A percentile compares a stretch with the other conserved stretches of the same genome.
These are phyloP conservation scores for Sebastes miniatus DNA, from an alignment of 2,797 vertebrate genomes.

Conservation along the genomic window DNA sequence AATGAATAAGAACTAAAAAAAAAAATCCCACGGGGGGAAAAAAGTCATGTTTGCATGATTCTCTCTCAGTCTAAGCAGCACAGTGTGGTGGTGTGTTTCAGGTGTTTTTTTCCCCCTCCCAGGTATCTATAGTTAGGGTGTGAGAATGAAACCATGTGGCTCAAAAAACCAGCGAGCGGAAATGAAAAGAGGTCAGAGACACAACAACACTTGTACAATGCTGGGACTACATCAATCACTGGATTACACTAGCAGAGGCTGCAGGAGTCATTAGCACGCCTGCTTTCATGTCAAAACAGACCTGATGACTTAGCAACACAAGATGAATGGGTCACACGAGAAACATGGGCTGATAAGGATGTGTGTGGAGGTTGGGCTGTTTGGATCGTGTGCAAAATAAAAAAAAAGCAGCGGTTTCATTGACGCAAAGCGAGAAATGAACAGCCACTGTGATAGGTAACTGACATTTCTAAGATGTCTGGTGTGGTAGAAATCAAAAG, in stretches of 20 bases:
- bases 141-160: constrained; percentile 64
- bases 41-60: constrained; percentile 48
- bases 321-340: constrained; percentile 18
- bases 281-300: background rate
- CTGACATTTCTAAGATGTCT: background rate
- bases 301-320: constrained; percentile 24
- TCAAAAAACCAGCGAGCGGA: constrained; percentile 51
- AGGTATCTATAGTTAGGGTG: constrained; percentile 60
- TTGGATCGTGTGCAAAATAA: constrained; percentile 1
- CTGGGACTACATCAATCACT: constrained; percentile 23
- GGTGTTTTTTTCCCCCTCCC: constrained; percentile 35
- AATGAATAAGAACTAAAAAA: constrained; percentile 57
- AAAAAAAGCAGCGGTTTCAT: constrained; percentile 27
- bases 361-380: constrained; percentile 24
- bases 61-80: constrained; percentile 16
- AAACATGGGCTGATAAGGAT: background rate
- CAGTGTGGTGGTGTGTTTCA: constrained; percentile 33
- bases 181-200: constrained; percentile 70
- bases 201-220: constrained; percentile 29
- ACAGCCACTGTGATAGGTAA: background rate
- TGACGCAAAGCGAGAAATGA: constrained; percentile 42
- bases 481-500: background rate
- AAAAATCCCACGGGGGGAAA: constrained; percentile 48
- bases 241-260: background rate
- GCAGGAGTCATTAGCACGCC: constrained; percentile 13